A percentile compares a stretch with the other conserved stretches of the same genome.
These are phyloP conservation scores for Venturia canescens DNA, from an alignment of 1,140 invertebrate genomes.

Conservation along the genomic window DNA sequence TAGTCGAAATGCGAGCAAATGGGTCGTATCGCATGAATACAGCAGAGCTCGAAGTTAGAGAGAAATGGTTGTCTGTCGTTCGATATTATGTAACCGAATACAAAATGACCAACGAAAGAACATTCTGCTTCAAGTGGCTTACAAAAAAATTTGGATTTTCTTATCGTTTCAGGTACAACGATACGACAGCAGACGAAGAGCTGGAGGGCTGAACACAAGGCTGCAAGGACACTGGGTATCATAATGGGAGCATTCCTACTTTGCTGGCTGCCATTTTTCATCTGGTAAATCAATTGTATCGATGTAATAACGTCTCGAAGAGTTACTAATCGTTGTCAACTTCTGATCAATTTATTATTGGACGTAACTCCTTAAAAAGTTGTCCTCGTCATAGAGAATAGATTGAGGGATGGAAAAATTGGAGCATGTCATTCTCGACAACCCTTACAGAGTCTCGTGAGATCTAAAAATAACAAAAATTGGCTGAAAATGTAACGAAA, in stretches of 20 bases:
- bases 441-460: too few species aligned
- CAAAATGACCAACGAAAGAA: too few species aligned
- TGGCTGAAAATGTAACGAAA: too few species aligned
- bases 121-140: neutral
- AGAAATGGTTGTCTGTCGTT: neutral
- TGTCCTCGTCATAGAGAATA: too few species aligned
- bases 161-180: slow-evolving; percentile 82
- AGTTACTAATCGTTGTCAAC: neutral
- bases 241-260: slow-evolving; percentile 93
- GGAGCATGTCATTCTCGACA: too few species aligned
- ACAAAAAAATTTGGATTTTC: slow-evolving; percentile 4
- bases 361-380: neutral
- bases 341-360: neutral
- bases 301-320: neutral
- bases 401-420: too few species aligned
- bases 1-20: slow-evolving; percentile 4
- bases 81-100: neutral
- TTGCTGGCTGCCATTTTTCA: slow-evolving; percentile 95
- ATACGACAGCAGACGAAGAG: slow-evolving; percentile 85
- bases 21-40: neutral
- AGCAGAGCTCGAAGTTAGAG: neutral
- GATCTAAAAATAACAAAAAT: too few species aligned
- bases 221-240: slow-evolving; percentile 92
- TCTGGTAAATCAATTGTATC: slow-evolving; percentile 79
- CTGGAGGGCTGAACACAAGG: slow-evolving; percentile 94